Evolutionary conservation across 2,113 vertebrate species (phyloP), one percentile per base, ranked within the genome.

Genomic region (Morone chrysops): DNA sequence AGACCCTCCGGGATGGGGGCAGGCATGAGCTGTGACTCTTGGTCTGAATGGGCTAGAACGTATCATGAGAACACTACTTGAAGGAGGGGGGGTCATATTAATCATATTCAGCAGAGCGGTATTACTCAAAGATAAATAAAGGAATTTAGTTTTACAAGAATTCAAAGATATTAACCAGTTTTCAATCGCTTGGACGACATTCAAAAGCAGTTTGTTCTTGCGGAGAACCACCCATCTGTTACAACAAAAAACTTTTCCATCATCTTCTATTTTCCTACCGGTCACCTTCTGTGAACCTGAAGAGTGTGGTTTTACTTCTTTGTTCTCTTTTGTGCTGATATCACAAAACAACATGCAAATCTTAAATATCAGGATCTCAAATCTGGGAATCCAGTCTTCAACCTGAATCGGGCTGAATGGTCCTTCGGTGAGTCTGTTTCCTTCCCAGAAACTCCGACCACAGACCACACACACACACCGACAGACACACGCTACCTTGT

Each of bases 401-500:
- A 56, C 54, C 71, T 81, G 78, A 82, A 41, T 54, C 77, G 12
- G 18, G 20, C 76, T 70, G 63, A 85, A 82, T 60, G 45, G 13
- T 71, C 65, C 67, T 51, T 71, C 14, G 8, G 31, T 79, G 61
- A 88, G 66, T 81, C 47, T 59, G 4, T 80, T 81, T 65, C 67
- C 56, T 83, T 81, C 59, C 75, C 73, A 81, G 67, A 74, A 80
- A 75, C 56, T 56, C 63, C 17, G n/a, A 89, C 80, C 78, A 71
- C 81, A 73, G 90, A 92, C 89, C 92, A 91, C 92, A 94, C 89
- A 85, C 67, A 12, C 59, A 50, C 68, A 8, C 57, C 1, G 11
- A 47, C 45, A 69, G 70, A 59, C 65, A 67, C 79, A 80, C 57
- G 1, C 85, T 62, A 72, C 51, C 31, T 43, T 72, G 82, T 75